Percentiles rank a stretch among this genome's conserved stretches.
Evolutionary conservation across 1,140 invertebrate species (phyloP).

Genomic region (Thalassaphorura encarpata): DNA sequence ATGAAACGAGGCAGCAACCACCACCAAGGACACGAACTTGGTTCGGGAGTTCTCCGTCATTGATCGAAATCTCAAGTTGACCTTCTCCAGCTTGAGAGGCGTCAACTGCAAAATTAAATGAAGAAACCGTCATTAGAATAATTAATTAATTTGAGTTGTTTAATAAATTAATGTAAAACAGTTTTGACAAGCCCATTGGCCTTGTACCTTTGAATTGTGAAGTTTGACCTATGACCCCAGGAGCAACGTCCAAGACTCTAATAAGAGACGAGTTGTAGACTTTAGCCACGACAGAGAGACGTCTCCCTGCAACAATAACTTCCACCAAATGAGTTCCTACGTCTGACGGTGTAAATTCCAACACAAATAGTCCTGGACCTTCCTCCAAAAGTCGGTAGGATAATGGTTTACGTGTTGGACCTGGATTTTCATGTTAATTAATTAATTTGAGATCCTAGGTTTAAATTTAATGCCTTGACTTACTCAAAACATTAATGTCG

Average conservation of each 20-base stretch:
- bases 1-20: conserved; percentile 86
- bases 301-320: conserved; percentile 71
- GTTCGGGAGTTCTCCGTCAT: conserved; percentile 95
- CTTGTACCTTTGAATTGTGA: conserved; percentile 83
- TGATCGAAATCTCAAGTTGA: conserved; percentile 94
- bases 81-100: conserved; percentile 93
- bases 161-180: neutral
- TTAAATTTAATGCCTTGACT: conserved; percentile 30
- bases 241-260: conserved; percentile 75
- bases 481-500: conserved; percentile 43
- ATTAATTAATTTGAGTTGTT: neutral
- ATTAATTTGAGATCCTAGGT: neutral
- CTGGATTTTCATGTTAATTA: conserved; percentile 34
- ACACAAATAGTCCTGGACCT: conserved; percentile 64
- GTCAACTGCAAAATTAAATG: conserved; percentile 74
- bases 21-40: conserved; percentile 92
- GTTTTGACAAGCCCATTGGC: neutral
- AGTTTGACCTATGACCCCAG: conserved; percentile 78
- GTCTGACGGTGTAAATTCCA: conserved; percentile 83
- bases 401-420: conserved; percentile 58
- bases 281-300: conserved; percentile 76
- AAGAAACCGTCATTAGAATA: no score
- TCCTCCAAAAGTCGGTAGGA: conserved; percentile 59
- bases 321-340: conserved; percentile 85
- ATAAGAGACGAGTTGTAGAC: conserved; percentile 86